phyloP scores from a whole-genome alignment of 2,888 invertebrate species.

The Drosophila austrosaltans region DNA sequence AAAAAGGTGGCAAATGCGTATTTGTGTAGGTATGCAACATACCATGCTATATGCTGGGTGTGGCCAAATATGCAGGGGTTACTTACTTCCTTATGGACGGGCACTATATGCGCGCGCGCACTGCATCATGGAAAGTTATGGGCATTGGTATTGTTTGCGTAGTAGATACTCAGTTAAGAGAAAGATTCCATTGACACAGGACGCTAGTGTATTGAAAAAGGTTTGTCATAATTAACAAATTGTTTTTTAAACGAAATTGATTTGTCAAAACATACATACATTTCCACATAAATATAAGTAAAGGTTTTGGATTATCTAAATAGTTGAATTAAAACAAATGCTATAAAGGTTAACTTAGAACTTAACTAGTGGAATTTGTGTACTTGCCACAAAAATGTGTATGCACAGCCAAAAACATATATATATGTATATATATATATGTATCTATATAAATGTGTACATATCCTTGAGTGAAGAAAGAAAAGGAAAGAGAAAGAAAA shows the following conservation, averaged over 20 bases:
- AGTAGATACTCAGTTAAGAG: slow-evolving; percentile 56
- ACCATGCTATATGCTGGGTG: slow-evolving; percentile 47
- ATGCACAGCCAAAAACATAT: neutral
- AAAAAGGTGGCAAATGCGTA: slow-evolving; percentile 31
- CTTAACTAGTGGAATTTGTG: neutral
- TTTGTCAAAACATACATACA: neutral
- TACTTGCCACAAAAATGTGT: neutral
- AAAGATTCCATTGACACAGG: slow-evolving; percentile 59
- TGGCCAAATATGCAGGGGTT: slow-evolving; percentile 50
- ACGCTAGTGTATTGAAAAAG: slow-evolving; percentile 51
- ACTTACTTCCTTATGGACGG: slow-evolving; percentile 15
- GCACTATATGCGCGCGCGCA: slow-evolving; percentile 16
- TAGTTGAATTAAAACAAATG: neutral
- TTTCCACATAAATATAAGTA: neutral
- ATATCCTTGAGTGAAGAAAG: too few relatives aligned
- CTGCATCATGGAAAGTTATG: slow-evolving; percentile 6
- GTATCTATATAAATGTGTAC: neutral
- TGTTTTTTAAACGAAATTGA: neutral
- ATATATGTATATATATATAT: neutral
- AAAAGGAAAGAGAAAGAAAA: too few relatives aligned
- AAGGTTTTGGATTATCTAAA: neutral
- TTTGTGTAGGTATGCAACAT: slow-evolving; percentile 3
- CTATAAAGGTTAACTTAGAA: neutral
- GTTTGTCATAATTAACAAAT: slow-evolving; percentile 19
- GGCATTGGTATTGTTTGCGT: slow-evolving; percentile 7